A percentile compares a stretch with the other conserved stretches of the same genome.
Evolutionary conservation across 2,888 invertebrate species (phyloP).

Genomic region (Tetheella fluctuosa): DNA sequence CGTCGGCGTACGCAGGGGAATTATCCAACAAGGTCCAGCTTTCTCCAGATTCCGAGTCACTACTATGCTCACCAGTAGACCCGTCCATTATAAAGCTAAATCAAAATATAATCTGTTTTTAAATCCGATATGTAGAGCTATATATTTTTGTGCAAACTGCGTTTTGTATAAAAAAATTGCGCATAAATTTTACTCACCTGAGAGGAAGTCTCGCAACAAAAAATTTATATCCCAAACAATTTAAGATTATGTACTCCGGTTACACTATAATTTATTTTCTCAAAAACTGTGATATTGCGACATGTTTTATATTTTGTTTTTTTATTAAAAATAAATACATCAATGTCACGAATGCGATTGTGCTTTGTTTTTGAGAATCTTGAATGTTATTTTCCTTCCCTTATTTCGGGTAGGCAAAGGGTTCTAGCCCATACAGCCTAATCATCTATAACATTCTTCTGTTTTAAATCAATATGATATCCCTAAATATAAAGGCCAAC

Average conservation of each 20-base stretch:
- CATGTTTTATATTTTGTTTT: constrained; percentile 57
- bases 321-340: constrained; percentile 44
- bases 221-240: constrained; percentile 40
- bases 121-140: constrained; percentile 9
- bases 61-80: constrained; percentile 59
- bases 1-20: constrained; percentile 52
- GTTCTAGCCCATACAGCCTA: too few relatives aligned
- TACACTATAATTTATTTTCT: constrained; percentile 57
- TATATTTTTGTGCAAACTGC: constrained; percentile 12
- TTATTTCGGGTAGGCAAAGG: too few relatives aligned
- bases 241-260: constrained; percentile 32
- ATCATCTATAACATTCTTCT: too few relatives aligned
- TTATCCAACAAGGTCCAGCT: constrained; percentile 79
- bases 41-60: constrained; percentile 81
- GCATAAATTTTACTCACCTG: constrained; percentile 42
- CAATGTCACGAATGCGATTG: constrained; percentile 43
- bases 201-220: constrained; percentile 39
- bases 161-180: constrained; percentile 19
- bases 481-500: too few relatives aligned
- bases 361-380: constrained; percentile 46
- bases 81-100: constrained; percentile 65
- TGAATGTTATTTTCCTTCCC: too few relatives aligned
- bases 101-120: too few relatives aligned
- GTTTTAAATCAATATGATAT: too few relatives aligned
- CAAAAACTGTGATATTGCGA: constrained; percentile 45